Base-by-base conservation (phyloP, 2,888 invertebrate genomes). In the Amaurobius ferox region DNA sequence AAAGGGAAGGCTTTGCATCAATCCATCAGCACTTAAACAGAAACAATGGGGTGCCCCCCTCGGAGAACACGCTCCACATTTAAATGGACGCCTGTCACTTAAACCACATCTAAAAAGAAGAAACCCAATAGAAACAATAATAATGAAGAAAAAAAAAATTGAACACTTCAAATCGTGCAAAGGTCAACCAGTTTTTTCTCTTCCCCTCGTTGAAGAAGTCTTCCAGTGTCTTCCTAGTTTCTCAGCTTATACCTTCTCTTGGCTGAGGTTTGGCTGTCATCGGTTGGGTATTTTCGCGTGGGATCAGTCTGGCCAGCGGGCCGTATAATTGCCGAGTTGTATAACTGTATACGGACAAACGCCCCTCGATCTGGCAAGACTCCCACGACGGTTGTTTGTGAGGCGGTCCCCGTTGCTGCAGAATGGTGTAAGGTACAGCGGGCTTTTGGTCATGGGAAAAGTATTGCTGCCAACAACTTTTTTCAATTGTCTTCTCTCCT, bases 261-360 rank as follows among this genome's bases (percentile, higher is more conserved):
- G 6, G 44, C 44, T 16, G 23, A 55, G 55, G 55, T 55, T 19
- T 23, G 55, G 55, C 55, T 55, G 23, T 44, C 44, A 44, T 44
- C 44, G 16, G 44, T 11, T 16, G 16, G 44, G 16, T 44, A 44
- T 44, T 55, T 55, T 55, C 55, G 55, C 68, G 73, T 80, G 73
- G 73, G 73, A 80, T 73, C 80, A 55, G 35, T 48, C 55, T 67
- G 48, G 73, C 26, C 80, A 80, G 67, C 72, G 73, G 67, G 73
- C 73, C 73, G 73, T 74, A 80, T 80, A 80, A 80, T 80, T 80
- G 73, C 67, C 23, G 32, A 29, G 26, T 73, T 19, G 67, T 35
- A 61, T 44, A 48, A 66, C 64, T 72, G 40, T 32, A 66, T 48
- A 29, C 28, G 29, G 30, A 73, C 66, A 67, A 80, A 73, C 67